A percentile compares a stretch with the other conserved stretches of the same genome.
Conservation (phyloP, 2,797 vertebrate genomes). For the Enteromius afrohamiltoni region DNA sequence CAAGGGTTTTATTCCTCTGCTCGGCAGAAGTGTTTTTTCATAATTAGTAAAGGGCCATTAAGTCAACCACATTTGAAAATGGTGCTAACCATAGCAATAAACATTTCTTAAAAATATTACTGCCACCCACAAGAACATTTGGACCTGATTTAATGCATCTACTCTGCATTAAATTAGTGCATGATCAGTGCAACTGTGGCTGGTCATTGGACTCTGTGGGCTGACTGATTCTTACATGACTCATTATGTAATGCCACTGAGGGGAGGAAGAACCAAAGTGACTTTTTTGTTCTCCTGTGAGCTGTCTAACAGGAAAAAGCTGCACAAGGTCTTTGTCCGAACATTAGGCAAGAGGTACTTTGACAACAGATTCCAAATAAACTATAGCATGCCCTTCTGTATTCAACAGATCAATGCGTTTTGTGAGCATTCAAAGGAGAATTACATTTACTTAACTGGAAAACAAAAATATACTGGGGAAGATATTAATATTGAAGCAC, state of each 20-base stretch:
- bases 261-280: conserved; percentile 3
- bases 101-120: background rate
- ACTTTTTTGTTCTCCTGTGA: conserved; percentile 9
- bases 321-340: conserved; percentile 18
- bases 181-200: conserved; percentile 7
- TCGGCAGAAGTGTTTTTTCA: background rate
- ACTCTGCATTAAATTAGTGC: background rate
- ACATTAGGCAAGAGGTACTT: background rate
- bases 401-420: conserved; percentile 3
- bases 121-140: background rate
- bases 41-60: conserved; percentile 19
- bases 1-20: background rate
- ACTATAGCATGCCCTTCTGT: background rate
- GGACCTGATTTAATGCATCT: background rate
- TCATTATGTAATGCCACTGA: conserved; percentile 18
- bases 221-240: conserved; percentile 22
- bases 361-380: background rate
- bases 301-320: background rate
- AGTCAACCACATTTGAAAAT: background rate
- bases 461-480: background rate
- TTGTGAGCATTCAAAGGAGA: background rate
- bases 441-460: background rate
- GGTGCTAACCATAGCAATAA: conserved; percentile 7
- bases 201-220: conserved; percentile 15
- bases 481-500: background rate